Conservation (phyloP, 2,113 vertebrate species). For the Gracilinanus agilis region DNA sequence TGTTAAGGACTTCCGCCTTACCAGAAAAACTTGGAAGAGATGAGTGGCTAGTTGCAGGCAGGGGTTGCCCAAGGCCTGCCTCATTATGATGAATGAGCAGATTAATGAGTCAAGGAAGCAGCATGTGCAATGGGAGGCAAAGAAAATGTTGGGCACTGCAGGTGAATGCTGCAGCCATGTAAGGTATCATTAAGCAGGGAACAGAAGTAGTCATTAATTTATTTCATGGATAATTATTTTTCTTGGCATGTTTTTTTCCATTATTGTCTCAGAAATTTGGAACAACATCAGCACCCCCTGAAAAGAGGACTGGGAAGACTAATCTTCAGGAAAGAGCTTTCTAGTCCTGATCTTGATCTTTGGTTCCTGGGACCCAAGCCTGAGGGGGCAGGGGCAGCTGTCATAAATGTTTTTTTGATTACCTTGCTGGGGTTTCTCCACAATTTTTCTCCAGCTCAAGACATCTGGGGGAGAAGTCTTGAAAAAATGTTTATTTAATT, state of each 20-base stretch:
- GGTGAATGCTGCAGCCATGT: neutral
- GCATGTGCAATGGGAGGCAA: too few species aligned
- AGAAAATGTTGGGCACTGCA: neutral
- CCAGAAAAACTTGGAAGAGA: neutral
- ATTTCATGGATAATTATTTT: neutral
- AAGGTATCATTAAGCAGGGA: neutral
- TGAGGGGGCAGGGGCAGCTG: fast-evolving
- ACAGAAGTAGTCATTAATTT: neutral
- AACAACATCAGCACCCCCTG: neutral
- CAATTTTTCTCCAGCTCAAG: fast-evolving
- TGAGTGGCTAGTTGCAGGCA: neutral
- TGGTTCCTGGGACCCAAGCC: neutral
- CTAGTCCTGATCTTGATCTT: neutral
- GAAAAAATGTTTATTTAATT: neutral
- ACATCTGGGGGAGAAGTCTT: neutral
- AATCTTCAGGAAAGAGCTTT: neutral
- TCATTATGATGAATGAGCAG: neutral
- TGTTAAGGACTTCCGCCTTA: neutral
- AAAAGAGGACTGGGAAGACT: neutral
- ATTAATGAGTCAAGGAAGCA: too few species aligned
- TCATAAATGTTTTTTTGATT: fast-evolving
- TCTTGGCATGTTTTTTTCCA: neutral
- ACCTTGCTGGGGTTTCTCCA: fast-evolving
- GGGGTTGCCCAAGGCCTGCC: neutral
- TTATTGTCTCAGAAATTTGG: neutral